Percentiles rank a stretch among this genome's conserved stretches.
These are phyloP conservation scores for Leucophora obtusa DNA, from an alignment of 2,888 invertebrate species.

Conservation along the genomic window DNA sequence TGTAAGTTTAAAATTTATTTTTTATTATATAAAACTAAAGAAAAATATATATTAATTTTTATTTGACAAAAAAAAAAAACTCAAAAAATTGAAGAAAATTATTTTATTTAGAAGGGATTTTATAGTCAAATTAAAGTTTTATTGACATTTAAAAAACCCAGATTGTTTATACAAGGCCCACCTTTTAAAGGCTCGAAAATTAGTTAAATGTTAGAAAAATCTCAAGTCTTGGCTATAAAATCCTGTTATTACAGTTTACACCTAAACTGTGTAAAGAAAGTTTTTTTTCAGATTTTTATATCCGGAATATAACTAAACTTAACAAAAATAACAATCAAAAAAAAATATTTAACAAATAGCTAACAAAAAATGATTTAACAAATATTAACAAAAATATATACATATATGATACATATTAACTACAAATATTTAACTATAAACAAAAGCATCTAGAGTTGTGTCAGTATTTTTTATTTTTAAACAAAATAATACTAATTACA, in stretches of 20 bases:
- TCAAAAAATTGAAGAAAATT: background rate
- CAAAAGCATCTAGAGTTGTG: conserved; percentile 43
- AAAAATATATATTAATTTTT: conserved; percentile 2
- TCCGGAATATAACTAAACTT: background rate
- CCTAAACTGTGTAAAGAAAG: background rate
- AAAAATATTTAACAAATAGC: conserved; percentile 8
- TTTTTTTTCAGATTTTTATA: background rate
- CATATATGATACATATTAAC: background rate
- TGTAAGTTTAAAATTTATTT: conserved; percentile 33
- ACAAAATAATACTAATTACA: background rate
- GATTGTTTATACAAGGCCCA: too few relatives aligned
- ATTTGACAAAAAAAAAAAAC: conserved; percentile 9
- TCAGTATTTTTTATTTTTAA: conserved; percentile 37
- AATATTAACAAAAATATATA: background rate
- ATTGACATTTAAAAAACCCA: too few relatives aligned
- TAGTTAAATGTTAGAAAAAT: too few relatives aligned
- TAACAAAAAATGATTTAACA: background rate
- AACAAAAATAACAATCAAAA: conserved; percentile 17
- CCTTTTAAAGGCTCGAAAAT: too few relatives aligned
- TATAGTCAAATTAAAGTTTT: too few relatives aligned
- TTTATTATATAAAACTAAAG: background rate
- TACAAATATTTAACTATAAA: background rate
- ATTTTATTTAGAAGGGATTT: too few relatives aligned
- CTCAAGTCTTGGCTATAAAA: too few relatives aligned
- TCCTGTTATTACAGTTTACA: background rate